A percentile compares a stretch with the other conserved stretches of the same genome.
Conservation (phyloP, 2,113 vertebrate species). For the Periophthalmus modestus region DNA sequence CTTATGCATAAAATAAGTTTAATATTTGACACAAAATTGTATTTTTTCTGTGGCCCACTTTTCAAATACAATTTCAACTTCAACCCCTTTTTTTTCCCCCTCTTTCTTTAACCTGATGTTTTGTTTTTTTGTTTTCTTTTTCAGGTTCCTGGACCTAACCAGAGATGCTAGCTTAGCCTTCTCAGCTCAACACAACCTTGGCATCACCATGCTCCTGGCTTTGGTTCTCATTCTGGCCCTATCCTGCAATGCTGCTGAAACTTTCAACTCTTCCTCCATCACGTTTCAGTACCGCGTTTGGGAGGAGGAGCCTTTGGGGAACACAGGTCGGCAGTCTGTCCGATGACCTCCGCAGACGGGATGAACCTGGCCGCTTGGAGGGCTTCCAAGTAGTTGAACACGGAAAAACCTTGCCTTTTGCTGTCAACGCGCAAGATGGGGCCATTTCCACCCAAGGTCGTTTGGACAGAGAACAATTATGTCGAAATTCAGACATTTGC, state of each 20-base stretch:
- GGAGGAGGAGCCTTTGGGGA: constrained; percentile 85
- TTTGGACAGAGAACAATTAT: constrained; percentile 89
- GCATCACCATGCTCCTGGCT: constrained; percentile 65
- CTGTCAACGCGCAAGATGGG: constrained; percentile 76
- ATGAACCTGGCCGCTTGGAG: constrained; percentile 58
- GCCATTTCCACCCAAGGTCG: constrained; percentile 79
- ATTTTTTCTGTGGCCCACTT: too few species aligned
- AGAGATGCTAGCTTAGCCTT: constrained; percentile 39
- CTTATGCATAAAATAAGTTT: too few species aligned
- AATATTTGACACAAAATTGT: too few species aligned
- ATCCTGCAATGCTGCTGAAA: constrained; percentile 17
- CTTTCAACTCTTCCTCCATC: constrained; percentile 46
- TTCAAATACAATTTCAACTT: too few species aligned
- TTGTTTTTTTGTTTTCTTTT: too few species aligned
- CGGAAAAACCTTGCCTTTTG: constrained; percentile 78
- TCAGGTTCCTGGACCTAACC: neutral
- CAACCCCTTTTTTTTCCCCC: neutral
- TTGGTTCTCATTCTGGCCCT: constrained; percentile 61
- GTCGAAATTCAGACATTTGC: constrained; percentile 82
- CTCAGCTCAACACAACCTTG: constrained; percentile 13
- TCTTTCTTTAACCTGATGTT: neutral
- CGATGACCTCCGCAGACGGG: constrained; percentile 76
- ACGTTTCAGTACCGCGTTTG: constrained; percentile 80
- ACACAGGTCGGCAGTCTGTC: constrained; percentile 84
- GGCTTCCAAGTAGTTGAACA: constrained; percentile 86